Evolutionary conservation across 2,113 vertebrate genomes (phyloP).

Genomic region (Plestiodon gilberti): DNA sequence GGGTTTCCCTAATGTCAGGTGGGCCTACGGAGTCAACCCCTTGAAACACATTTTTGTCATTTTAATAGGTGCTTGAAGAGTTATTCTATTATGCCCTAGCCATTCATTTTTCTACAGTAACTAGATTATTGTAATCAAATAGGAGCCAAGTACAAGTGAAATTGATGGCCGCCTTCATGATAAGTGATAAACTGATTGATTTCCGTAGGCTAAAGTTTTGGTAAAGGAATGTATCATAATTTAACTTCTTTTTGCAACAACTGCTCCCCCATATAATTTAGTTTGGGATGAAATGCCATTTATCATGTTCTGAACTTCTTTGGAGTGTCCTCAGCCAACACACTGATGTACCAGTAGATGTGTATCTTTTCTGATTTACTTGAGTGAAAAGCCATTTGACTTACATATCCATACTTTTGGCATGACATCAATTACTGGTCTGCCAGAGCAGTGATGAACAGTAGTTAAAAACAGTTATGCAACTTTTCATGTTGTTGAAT

Average conservation of each 20-base stretch:
- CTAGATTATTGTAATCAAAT: constrained; percentile 9
- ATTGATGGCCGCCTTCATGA: not conserved
- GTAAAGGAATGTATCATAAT: constrained; percentile 5
- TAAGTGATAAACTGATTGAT: constrained; percentile 13
- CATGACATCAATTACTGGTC: not conserved
- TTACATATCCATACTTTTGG: not conserved
- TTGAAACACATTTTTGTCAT: not conserved
- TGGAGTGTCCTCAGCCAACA: not conserved
- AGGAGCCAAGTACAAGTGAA: not conserved
- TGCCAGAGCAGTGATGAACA: not conserved
- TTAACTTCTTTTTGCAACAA: constrained; percentile 3
- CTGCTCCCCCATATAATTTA: constrained; percentile 8
- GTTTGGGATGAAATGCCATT: constrained; percentile 11
- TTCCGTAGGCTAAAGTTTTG: constrained; percentile 8
- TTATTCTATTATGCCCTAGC: not conserved
- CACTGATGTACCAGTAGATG: not conserved
- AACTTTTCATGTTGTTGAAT: too few species aligned
- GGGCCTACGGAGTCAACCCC: not conserved
- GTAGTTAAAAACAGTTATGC: too few species aligned
- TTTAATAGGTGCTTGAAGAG: not conserved
- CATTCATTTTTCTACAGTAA: not conserved
- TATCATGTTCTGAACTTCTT: not conserved
- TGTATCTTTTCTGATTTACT: not conserved
- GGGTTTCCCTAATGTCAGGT: not conserved
- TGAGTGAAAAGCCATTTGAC: not conserved